A percentile compares a stretch with the other conserved stretches of the same genome.
Conservation (phyloP, 2,888 invertebrate species). For the Latheticus oryzae region DNA sequence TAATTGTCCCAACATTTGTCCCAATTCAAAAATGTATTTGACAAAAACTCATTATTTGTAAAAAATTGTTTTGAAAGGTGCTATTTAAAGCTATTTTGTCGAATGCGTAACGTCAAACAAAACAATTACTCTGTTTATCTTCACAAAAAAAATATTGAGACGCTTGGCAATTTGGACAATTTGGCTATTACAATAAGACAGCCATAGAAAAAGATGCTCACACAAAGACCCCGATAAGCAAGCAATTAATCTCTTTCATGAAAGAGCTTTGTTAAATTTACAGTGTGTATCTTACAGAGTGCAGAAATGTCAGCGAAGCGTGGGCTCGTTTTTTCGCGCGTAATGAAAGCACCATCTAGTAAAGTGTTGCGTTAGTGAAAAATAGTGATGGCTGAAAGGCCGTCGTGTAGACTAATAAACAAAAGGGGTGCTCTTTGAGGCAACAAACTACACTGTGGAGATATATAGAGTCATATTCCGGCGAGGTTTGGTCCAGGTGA, state of each 20-base stretch:
- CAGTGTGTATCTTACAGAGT: conserved; percentile 47
- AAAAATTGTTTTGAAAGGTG: too few relatives aligned
- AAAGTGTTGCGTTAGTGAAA: conserved; percentile 47
- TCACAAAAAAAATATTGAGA: too few relatives aligned
- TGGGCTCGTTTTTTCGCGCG: conserved; percentile 42
- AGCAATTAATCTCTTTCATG: conserved; percentile 46
- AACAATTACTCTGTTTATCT: too few relatives aligned
- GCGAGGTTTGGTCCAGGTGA: conserved; percentile 55
- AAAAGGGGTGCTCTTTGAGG: conserved; percentile 34
- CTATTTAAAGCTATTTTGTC: too few relatives aligned
- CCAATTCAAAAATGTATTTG: too few relatives aligned
- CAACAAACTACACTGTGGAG: conserved; percentile 41
- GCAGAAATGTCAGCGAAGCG: conserved; percentile 43
- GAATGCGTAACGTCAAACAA: too few relatives aligned
- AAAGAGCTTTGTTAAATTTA: conserved; percentile 47
- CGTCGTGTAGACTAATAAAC: conserved; percentile 38
- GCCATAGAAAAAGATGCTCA: conserved; percentile 37
- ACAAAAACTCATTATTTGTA: too few relatives aligned
- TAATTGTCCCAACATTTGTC: too few relatives aligned
- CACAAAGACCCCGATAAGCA: conserved; percentile 46
- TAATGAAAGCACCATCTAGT: conserved; percentile 50
- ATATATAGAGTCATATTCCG: conserved; percentile 58
- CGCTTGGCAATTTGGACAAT: conserved; percentile 30
- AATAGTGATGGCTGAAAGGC: conserved; percentile 46
- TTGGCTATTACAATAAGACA: conserved; percentile 28